Percentiles rank a stretch among this genome's conserved stretches.
phyloP scores from a whole-genome alignment of 2,888 invertebrate species.

The Heliconius erato region DNA sequence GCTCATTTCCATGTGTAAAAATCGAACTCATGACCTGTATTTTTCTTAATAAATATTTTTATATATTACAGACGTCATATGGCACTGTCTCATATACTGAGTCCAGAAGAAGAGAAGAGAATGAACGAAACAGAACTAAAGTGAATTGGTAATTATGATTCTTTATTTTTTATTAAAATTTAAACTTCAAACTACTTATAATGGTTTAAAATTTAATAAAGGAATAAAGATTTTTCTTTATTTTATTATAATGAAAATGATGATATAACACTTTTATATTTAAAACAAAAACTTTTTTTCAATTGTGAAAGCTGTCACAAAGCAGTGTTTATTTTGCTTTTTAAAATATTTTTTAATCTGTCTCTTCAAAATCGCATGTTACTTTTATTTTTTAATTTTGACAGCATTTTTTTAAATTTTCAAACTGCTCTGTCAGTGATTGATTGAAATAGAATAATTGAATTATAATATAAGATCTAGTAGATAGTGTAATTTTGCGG shows the following conservation, averaged over 20 bases:
- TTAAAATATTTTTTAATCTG: background rate
- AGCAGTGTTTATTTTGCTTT: background rate
- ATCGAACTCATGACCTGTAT: background rate
- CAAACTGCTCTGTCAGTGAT: background rate
- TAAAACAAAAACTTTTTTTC: too few species aligned
- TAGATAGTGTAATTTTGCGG: conserved; percentile 44
- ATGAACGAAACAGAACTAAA: conserved; percentile 23
- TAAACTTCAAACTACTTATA: background rate
- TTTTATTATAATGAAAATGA: too few species aligned
- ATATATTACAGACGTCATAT: conserved; percentile 73
- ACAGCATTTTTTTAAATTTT: background rate
- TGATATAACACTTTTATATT: too few species aligned
- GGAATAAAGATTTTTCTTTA: background rate
- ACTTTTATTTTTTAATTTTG: background rate
- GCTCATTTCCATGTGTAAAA: background rate
- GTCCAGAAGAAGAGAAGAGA: conserved; percentile 33
- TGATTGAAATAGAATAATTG: conserved; percentile 21
- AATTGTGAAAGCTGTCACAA: background rate
- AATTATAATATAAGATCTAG: conserved; percentile 33
- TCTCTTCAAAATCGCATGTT: background rate
- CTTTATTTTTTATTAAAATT: background rate
- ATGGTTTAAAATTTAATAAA: background rate
- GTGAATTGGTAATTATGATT: conserved; percentile 25
- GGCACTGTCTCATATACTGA: conserved; percentile 67
- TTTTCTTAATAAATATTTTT: conserved; percentile 15